Evolutionary conservation across 37 sponge, comb jelly and placozoan genomes (phyloP).

Genomic region (Trichoplax adhaerens): DNA sequence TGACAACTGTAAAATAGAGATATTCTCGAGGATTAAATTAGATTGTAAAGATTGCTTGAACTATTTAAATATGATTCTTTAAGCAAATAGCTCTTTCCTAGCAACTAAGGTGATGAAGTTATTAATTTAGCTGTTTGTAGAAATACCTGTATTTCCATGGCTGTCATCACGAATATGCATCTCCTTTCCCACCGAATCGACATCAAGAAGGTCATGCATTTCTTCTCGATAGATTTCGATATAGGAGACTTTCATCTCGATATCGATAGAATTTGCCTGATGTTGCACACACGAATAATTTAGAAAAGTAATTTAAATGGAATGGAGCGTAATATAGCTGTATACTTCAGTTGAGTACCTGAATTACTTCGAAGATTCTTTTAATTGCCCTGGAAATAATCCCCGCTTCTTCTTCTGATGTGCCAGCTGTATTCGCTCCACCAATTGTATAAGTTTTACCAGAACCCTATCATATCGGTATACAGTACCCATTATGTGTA

Average conservation of each 20-base stretch:
- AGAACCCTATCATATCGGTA: constrained; percentile 11
- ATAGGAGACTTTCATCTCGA: constrained; percentile 28
- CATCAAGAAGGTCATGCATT: constrained; percentile 26
- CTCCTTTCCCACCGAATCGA: background rate
- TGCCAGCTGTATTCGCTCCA: constrained; percentile 15
- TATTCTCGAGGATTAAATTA: too few relatives aligned
- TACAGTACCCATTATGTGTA: too few relatives aligned
- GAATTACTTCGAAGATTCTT: constrained; percentile 23
- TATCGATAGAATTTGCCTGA: too few relatives aligned
- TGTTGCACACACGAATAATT: too few relatives aligned
- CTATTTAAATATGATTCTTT: too few relatives aligned
- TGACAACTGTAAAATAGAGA: constrained; percentile 13
- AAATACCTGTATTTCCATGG: constrained; percentile 44
- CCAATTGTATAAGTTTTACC: constrained; percentile 54
- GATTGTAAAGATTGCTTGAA: too few relatives aligned
- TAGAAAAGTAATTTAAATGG: too few relatives aligned
- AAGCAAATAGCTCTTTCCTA: too few relatives aligned
- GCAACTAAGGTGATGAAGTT: too few relatives aligned
- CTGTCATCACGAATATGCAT: constrained; percentile 60
- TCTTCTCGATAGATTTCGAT: constrained; percentile 47
- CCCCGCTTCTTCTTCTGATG: constrained; percentile 13
- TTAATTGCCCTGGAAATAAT: constrained; percentile 44
- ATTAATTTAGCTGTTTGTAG: too few relatives aligned
- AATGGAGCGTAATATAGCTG: background rate
- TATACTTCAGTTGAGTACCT: background rate